A percentile compares a stretch with the other conserved stretches of the same genome.
These are phyloP conservation scores for Pogonocichla stellata DNA, from an alignment of 2,113 vertebrate genomes.

Conservation along the genomic window DNA sequence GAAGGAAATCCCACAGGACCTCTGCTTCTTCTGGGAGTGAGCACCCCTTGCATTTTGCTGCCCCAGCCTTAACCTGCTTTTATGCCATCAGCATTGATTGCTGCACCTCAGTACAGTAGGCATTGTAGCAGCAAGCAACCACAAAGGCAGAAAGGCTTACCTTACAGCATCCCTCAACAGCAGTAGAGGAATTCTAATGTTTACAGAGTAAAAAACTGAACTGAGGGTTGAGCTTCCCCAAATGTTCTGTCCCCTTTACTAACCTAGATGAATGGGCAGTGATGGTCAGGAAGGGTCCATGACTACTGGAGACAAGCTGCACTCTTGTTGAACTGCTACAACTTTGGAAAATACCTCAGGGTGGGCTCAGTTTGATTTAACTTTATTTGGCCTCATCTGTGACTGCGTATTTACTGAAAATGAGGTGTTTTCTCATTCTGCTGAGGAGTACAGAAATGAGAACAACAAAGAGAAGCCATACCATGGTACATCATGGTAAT, in stretches of 20 bases:
- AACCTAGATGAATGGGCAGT: background rate
- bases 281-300: accelerated
- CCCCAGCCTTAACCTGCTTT: background rate
- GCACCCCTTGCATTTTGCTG: background rate
- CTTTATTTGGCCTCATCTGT: background rate
- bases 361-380: background rate
- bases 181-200: background rate
- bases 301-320: background rate
- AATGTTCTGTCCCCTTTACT: background rate
- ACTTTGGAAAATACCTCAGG: background rate
- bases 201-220: background rate
- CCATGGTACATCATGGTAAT: background rate
- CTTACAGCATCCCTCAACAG: background rate
- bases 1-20: background rate
- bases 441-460: background rate
- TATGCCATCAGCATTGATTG: background rate
- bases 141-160: background rate
- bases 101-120: background rate
- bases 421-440: background rate
- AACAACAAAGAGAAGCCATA: background rate
- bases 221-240: background rate
- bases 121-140: background rate
- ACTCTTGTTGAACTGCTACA: background rate
- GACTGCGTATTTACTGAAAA: background rate
- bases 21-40: background rate